Conservation (phyloP, 2,797 vertebrate genomes). For the Epinephelus malabaricus region DNA sequence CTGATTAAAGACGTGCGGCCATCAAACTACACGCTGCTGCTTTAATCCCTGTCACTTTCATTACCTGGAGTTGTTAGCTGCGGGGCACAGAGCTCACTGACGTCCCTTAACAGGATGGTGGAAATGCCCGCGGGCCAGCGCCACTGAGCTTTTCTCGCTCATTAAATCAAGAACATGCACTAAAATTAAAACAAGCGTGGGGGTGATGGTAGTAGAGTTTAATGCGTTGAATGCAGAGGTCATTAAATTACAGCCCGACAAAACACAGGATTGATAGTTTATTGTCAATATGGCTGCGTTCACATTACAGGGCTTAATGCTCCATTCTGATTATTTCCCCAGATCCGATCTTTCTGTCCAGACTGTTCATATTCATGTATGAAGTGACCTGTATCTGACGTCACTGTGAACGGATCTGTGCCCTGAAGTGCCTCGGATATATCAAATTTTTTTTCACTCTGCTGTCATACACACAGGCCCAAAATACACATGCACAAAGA, state of each 20-base stretch:
- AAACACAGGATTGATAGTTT: background rate
- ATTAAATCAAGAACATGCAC: slow-evolving; percentile 47
- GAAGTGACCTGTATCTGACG: no score
- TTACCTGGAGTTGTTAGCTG: slow-evolving; percentile 72
- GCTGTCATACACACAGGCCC: no score
- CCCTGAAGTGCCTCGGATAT: no score
- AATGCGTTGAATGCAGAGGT: slow-evolving; percentile 32
- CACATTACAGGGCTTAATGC: no score
- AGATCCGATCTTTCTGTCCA: no score
- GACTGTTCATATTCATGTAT: no score
- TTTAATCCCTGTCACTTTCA: slow-evolving; percentile 78
- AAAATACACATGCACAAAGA: no score
- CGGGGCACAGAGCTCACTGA: slow-evolving; percentile 14
- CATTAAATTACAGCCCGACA: slow-evolving; percentile 35
- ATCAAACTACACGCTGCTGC: slow-evolving; percentile 56
- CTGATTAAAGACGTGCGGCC: slow-evolving; percentile 69
- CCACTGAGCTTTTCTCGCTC: slow-evolving; percentile 4
- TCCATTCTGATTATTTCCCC: no score
- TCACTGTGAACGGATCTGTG: no score
- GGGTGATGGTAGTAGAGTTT: slow-evolving; percentile 9
- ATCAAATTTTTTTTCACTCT: no score
- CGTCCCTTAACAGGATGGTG: slow-evolving; percentile 49
- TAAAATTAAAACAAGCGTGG: slow-evolving; percentile 35
- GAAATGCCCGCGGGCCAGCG: slow-evolving; percentile 11
- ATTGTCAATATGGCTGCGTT: no score